Conservation (phyloP, 2,797 vertebrate species). For the Bradypodion pumilum region DNA sequence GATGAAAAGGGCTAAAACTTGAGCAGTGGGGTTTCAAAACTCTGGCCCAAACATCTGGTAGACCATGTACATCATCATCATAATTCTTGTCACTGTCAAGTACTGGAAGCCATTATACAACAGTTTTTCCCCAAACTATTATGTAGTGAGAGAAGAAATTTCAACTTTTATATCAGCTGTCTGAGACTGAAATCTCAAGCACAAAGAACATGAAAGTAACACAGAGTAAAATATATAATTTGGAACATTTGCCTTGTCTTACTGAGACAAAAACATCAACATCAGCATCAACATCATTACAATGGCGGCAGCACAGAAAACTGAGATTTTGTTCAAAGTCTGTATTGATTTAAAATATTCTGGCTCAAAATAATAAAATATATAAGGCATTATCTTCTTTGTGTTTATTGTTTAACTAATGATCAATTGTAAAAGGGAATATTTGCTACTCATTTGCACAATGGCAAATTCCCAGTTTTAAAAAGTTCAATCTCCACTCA, state of each 20-base stretch:
- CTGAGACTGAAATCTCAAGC: slow-evolving; percentile 6
- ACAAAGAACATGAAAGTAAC: slow-evolving; percentile 58
- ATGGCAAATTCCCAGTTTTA: too few species aligned
- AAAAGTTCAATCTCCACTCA: too few species aligned
- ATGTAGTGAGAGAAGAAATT: slow-evolving; percentile 53
- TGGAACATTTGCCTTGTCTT: slow-evolving; percentile 84
- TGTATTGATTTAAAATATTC: slow-evolving; percentile 35
- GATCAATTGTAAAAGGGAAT: too few species aligned
- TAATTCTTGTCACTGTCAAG: too few species aligned
- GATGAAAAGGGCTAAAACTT: too few species aligned
- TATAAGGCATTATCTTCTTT: neutral
- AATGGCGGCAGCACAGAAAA: slow-evolving; percentile 29
- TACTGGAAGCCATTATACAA: slow-evolving; percentile 38
- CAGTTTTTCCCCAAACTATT: slow-evolving; percentile 43
- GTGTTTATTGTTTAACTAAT: too few species aligned
- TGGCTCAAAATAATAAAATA: slow-evolving; percentile 2
- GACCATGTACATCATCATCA: too few species aligned
- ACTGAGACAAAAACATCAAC: slow-evolving; percentile 69
- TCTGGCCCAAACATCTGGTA: too few species aligned
- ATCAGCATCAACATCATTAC: slow-evolving; percentile 50
- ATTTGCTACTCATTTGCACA: too few species aligned
- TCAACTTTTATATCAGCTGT: slow-evolving; percentile 59
- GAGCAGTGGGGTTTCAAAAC: too few species aligned
- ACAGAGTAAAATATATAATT: slow-evolving; percentile 74
- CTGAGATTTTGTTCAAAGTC: slow-evolving; percentile 37